Evolutionary conservation across 2,888 invertebrate genomes (phyloP).

Genomic region (Eupithecia vulgata): DNA sequence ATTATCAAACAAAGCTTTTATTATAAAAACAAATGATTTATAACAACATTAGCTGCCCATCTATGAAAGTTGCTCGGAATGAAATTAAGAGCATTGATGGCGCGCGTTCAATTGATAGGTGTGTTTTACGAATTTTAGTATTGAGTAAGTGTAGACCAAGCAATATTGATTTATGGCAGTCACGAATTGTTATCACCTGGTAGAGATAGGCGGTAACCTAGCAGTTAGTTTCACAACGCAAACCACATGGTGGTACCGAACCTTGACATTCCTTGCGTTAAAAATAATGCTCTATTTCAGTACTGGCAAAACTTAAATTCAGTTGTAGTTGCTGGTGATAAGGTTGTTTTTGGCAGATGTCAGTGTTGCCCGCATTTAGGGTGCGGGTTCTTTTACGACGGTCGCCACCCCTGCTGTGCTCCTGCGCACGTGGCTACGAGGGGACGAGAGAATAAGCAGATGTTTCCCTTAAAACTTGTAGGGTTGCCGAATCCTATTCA

Average conservation of each 20-base stretch:
- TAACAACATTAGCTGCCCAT: conserved; percentile 46
- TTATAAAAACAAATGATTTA: conserved; percentile 29
- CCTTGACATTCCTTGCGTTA: conserved; percentile 82
- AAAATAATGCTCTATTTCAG: conserved; percentile 81
- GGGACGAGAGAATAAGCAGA: conserved; percentile 70
- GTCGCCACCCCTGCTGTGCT: conserved; percentile 76
- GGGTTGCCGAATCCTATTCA: conserved; percentile 58
- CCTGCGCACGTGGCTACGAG: conserved; percentile 73
- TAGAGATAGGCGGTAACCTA: conserved; percentile 54
- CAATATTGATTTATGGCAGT: conserved; percentile 40
- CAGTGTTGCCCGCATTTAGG: conserved; percentile 72
- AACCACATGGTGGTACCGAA: conserved; percentile 74
- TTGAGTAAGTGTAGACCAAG: conserved; percentile 1
- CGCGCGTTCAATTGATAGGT: neutral
- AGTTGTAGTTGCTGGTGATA: conserved; percentile 55
- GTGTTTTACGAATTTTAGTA: neutral
- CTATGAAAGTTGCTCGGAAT: conserved; percentile 51
- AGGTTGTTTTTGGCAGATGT: conserved; percentile 52
- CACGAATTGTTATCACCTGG: conserved; percentile 68
- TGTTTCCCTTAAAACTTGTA: conserved; percentile 62
- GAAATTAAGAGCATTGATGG: conserved; percentile 34
- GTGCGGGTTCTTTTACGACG: conserved; percentile 72
- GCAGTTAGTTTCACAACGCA: conserved; percentile 63
- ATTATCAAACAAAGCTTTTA: conserved; percentile 13
- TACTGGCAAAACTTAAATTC: conserved; percentile 53